Evolutionary conservation across 2,113 vertebrate species (phyloP), one percentile per base, ranked within the genome.

Genomic region (Euleptes europaea): DNA sequence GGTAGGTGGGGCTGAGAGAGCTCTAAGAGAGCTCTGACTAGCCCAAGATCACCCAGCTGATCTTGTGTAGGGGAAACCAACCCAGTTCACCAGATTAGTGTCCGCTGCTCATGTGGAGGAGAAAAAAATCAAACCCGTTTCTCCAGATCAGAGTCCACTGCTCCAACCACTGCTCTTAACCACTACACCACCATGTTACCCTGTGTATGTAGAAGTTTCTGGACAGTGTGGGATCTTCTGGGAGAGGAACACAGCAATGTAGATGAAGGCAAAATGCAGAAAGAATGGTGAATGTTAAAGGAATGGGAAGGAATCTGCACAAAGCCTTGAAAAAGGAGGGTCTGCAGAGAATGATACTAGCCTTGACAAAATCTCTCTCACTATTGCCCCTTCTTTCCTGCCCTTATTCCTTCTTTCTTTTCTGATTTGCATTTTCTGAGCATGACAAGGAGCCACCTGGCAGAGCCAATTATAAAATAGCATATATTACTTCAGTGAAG

Each of bases 391-490:
- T 47, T 12, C 26, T 17, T 57, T 3, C 10, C 14, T 66, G 5
- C 28, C 47, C 51, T 28, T 9, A 3, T 66, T 85, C 5, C 40
- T 14, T 87, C 88, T 91, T 91, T 90, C 90, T 91, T 78, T 92
- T 75, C 2, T 84, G 89, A 89, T 90, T 91, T 92, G 91, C 69
- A 92, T 80, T 86, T 88, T 85, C 78, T 79, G 15, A 0, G 74
- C 28, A 51, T 44, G 38, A 72, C 49, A 57, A 71, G 31, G 44
- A 33, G 38, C 17, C 47, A 33, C 75, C 38, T 65, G 40, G 66
- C 75, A n/a, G 28, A 78, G 66, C 66, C 47, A 84, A 69, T 69
- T 54, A 67, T 47, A n/a, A 26, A 67, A 70, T 33, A 12, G 38
- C 15, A 11, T 78, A 38, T 42, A 40, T 71, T 70, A 47, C 71